phyloP scores from a whole-genome alignment of 2,797 vertebrate genomes.

The Spea hammondii region DNA sequence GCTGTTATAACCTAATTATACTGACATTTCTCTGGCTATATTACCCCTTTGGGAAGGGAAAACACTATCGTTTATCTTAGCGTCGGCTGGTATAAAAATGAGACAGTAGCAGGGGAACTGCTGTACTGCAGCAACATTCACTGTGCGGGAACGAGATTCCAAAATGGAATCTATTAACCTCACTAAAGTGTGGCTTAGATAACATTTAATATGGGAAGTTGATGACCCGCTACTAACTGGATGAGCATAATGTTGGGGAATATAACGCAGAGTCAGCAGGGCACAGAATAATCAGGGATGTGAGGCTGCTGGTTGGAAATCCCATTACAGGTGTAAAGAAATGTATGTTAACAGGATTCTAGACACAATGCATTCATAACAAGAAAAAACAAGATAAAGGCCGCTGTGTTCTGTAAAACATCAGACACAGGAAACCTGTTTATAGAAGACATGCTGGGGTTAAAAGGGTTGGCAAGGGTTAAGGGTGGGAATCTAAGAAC shows the following conservation, averaged over 20 bases:
- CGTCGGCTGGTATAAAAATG: constrained; percentile 17
- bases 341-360: constrained; percentile 10
- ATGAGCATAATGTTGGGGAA: constrained; percentile 44
- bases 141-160: constrained; percentile 34
- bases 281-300: constrained; percentile 32
- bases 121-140: constrained; percentile 48
- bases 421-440: too few relatives aligned
- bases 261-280: constrained; percentile 44
- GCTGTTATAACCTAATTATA: not conserved
- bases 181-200: constrained; percentile 51
- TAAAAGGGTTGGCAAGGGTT: too few relatives aligned
- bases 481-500: too few relatives aligned
- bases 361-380: constrained; percentile 16
- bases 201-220: constrained; percentile 50
- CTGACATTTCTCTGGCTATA: not conserved
- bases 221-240: constrained; percentile 47
- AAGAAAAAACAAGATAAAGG: constrained; percentile 9
- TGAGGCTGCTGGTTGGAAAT: constrained; percentile 27
- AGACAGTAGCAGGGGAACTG: constrained; percentile 41
- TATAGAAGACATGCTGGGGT: too few relatives aligned
- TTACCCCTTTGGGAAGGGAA: constrained; percentile 27
- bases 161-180: constrained; percentile 51
- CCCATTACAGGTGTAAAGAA: constrained; percentile 35
- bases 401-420: not conserved
- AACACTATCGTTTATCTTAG: constrained; percentile 32